Percentiles rank a stretch among this genome's conserved stretches.
These are phyloP conservation scores for Melieria picta DNA, from an alignment of 2,888 invertebrate species.

Conservation along the genomic window DNA sequence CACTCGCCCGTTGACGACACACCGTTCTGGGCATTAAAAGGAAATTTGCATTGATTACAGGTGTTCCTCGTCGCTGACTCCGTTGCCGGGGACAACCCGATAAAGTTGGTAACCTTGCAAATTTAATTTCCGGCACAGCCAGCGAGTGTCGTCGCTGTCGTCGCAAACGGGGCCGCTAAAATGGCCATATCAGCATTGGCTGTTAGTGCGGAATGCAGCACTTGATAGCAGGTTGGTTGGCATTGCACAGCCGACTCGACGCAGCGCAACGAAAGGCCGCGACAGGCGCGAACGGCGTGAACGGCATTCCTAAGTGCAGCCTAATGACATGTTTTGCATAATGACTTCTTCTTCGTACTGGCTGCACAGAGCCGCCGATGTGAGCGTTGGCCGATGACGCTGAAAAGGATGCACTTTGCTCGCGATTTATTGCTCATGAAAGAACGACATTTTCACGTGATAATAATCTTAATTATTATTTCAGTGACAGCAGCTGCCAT, in stretches of 20 bases:
- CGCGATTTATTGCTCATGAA: too few species aligned
- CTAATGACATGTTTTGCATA: constrained; percentile 64
- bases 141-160: background rate
- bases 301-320: constrained; percentile 50
- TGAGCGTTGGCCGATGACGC: too few species aligned
- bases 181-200: constrained; percentile 1
- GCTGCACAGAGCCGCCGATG: too few species aligned
- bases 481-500: too few species aligned
- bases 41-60: background rate
- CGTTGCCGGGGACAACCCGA: constrained; percentile 29
- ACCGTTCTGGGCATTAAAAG: background rate
- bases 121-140: constrained; percentile 40
- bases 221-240: background rate
- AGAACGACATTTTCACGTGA: too few species aligned
- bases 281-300: constrained; percentile 30
- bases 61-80: background rate
- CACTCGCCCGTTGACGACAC: background rate
- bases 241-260: background rate
- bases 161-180: background rate
- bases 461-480: too few species aligned
- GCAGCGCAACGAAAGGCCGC: background rate
- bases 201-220: constrained; percentile 17
- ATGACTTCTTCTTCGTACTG: constrained; percentile 30
- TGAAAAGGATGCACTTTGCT: too few species aligned
- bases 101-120: constrained; percentile 41